Evolutionary conservation across 2,888 invertebrate species (phyloP).

Genomic region (Apamea sordens): DNA sequence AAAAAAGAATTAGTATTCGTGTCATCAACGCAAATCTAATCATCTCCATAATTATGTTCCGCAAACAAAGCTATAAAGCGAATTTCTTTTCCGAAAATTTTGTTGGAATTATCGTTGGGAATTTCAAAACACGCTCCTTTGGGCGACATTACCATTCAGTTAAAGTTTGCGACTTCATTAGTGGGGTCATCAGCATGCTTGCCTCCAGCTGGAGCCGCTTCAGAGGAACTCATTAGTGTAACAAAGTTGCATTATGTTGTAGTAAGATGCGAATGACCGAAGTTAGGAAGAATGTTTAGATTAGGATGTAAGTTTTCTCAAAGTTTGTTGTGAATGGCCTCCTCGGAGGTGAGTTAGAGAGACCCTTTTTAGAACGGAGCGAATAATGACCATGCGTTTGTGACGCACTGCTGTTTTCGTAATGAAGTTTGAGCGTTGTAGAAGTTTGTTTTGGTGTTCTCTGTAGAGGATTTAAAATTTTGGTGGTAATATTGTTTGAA

Average conservation of each 20-base stretch:
- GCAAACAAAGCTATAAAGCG: conserved; percentile 44
- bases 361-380: conserved; percentile 42
- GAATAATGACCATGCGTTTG: conserved; percentile 46
- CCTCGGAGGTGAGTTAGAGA: conserved; percentile 43
- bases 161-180: conserved; percentile 61
- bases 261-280: conserved; percentile 55
- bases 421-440: conserved; percentile 25
- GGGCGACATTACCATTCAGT: conserved; percentile 52
- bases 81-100: conserved; percentile 35
- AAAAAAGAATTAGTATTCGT: conserved; percentile 43
- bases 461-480: background rate
- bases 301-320: conserved; percentile 51
- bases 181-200: conserved; percentile 39
- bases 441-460: conserved; percentile 11
- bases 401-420: conserved; percentile 45
- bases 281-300: conserved; percentile 63
- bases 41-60: conserved; percentile 51
- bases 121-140: conserved; percentile 39
- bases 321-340: conserved; percentile 56
- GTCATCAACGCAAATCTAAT: conserved; percentile 46
- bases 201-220: conserved; percentile 31
- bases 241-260: conserved; percentile 63
- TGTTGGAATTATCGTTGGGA: conserved; percentile 27
- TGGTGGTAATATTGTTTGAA: background rate
- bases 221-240: conserved; percentile 57